A percentile compares a stretch with the other conserved stretches of the same genome.
These are phyloP conservation scores for Eremobia ochroleuca DNA, from an alignment of 2,888 invertebrate species.

Conservation along the genomic window DNA sequence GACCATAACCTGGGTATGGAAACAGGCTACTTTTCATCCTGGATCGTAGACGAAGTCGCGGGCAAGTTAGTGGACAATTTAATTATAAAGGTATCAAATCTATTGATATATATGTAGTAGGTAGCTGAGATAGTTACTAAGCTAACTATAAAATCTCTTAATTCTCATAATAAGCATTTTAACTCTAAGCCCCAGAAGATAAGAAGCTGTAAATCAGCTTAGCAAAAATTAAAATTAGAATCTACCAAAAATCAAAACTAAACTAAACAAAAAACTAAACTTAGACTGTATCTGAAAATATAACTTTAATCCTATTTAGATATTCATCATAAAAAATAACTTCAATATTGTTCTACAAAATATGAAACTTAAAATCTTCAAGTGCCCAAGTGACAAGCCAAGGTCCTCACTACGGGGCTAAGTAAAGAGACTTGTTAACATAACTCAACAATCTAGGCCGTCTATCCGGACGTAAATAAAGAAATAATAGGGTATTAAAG, in stretches of 20 bases:
- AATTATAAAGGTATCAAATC: not conserved
- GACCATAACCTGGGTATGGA: not conserved
- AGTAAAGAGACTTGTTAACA: slow-evolving; percentile 71
- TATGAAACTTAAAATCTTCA: slow-evolving; percentile 38
- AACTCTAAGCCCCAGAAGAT: not conserved
- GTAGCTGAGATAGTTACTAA: too few species aligned
- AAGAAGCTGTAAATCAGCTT: not conserved
- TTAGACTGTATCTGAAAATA: not conserved
- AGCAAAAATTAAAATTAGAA: not conserved
- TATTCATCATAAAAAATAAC: not conserved
- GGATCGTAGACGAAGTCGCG: not conserved
- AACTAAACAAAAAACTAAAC: not conserved
- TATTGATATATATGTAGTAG: not conserved
- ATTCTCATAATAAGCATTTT: not conserved
- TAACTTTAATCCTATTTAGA: not conserved
- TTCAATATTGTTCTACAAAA: not conserved
- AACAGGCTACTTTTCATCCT: not conserved
- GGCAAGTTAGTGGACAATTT: not conserved
- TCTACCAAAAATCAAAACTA: too few species aligned
- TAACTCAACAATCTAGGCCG: slow-evolving; percentile 63
- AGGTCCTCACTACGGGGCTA: slow-evolving; percentile 45
- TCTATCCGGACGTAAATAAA: slow-evolving; percentile 49
- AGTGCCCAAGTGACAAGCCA: slow-evolving; percentile 40
- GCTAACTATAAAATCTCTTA: not conserved
- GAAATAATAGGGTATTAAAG: slow-evolving; percentile 65